These are phyloP conservation scores for Aphidoletes aphidimyza DNA, from an alignment of 2,888 invertebrate genomes.

Conservation along the genomic window DNA sequence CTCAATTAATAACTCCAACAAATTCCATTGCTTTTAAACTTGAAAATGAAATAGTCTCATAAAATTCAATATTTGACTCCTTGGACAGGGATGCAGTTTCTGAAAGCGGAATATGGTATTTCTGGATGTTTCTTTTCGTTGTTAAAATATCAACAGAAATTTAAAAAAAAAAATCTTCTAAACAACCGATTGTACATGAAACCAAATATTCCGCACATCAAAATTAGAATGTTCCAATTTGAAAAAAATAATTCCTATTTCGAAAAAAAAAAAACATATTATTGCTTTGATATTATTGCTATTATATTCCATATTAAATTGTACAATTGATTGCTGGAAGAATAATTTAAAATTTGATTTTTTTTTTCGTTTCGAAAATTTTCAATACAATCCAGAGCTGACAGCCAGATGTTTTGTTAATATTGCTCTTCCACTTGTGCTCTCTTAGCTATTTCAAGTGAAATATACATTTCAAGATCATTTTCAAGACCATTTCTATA, in stretches of 20 bases:
- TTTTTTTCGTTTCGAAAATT: too few species aligned
- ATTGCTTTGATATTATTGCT: not conserved
- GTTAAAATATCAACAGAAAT: not conserved
- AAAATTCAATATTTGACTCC: not conserved
- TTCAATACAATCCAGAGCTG: slow-evolving; percentile 8
- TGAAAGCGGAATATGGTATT: not conserved
- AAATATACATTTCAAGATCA: too few species aligned
- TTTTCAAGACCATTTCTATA: too few species aligned
- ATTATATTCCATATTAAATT: not conserved
- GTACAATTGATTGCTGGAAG: not conserved
- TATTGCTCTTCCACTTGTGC: too few species aligned
- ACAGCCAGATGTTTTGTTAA: not conserved
- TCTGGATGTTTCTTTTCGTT: not conserved
- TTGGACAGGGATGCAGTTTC: slow-evolving; percentile 28
- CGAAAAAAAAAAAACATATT: not conserved
- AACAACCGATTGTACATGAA: not conserved
- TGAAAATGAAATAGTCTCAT: not conserved
- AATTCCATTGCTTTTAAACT: not conserved
- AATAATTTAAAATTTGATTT: not conserved
- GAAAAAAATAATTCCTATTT: not conserved
- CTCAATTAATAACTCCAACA: too few species aligned
- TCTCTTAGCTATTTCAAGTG: too few species aligned
- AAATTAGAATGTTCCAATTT: slow-evolving; percentile 28
- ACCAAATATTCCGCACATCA: slow-evolving; percentile 12
- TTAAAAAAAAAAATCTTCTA: not conserved